phyloP scores from a whole-genome alignment of 2,797 vertebrate species.

The Anniella stebbinsi region DNA sequence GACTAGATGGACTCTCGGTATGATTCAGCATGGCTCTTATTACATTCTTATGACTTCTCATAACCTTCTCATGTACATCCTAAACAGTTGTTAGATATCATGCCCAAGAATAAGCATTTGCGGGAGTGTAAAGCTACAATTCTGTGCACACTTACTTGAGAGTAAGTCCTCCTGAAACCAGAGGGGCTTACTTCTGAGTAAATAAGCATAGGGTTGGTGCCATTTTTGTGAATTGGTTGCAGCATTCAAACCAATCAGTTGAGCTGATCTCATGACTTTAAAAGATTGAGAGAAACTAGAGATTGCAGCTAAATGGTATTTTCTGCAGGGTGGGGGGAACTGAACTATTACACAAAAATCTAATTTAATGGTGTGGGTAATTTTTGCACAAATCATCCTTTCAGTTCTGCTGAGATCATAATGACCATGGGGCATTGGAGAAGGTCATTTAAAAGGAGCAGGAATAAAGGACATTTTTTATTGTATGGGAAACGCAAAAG shows the following conservation, averaged over 20 bases:
- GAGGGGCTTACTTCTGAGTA: background rate
- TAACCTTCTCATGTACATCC: background rate
- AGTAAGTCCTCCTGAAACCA: background rate
- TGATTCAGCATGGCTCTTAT: too few species aligned
- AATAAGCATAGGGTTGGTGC: background rate
- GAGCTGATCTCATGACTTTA: constrained; percentile 61
- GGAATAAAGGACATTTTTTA: constrained; percentile 15
- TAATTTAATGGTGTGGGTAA: constrained; percentile 22
- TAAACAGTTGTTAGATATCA: background rate
- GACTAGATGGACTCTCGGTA: too few species aligned
- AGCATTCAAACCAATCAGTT: background rate
- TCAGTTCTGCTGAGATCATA: constrained; percentile 33
- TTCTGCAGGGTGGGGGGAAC: constrained; percentile 31
- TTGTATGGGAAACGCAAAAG: background rate
- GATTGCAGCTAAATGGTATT: constrained; percentile 29
- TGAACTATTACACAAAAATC: constrained; percentile 41
- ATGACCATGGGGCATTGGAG: constrained; percentile 31
- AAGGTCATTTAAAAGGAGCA: constrained; percentile 15
- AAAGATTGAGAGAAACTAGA: constrained; percentile 39
- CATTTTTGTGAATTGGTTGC: background rate
- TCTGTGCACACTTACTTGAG: background rate
- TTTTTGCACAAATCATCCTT: constrained; percentile 41
- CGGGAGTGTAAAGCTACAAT: background rate
- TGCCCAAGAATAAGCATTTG: background rate
- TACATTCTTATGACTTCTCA: background rate